phyloP scores from a whole-genome alignment of 2,888 invertebrate genomes.

The Ornithoptera priamus region DNA sequence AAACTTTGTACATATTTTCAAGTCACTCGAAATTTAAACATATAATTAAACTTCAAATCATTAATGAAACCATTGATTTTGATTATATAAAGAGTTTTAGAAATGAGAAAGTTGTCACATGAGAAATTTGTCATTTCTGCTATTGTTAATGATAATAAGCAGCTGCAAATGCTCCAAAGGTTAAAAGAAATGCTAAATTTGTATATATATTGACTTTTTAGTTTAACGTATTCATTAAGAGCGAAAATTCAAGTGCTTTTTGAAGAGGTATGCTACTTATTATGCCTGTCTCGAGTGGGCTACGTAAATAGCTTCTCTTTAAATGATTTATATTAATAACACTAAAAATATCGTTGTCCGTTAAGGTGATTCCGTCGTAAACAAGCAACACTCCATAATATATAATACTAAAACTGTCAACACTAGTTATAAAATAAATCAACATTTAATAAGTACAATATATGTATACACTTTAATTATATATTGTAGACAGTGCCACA shows the following conservation, averaged over 20 bases:
- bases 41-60: too few relatives aligned
- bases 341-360: not conserved
- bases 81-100: too few relatives aligned
- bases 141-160: too few relatives aligned
- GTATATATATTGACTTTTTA: not conserved
- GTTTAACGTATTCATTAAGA: not conserved
- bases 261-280: not conserved
- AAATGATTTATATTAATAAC: slow-evolving; percentile 6
- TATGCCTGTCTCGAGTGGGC: not conserved
- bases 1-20: too few relatives aligned
- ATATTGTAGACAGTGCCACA: too few relatives aligned
- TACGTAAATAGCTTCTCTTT: not conserved
- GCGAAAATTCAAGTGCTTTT: not conserved
- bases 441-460: too few relatives aligned
- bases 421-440: too few relatives aligned
- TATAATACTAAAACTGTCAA: not conserved
- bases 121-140: too few relatives aligned
- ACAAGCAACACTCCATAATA: not conserved
- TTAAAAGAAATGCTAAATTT: not conserved
- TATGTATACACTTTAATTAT: too few relatives aligned
- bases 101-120: too few relatives aligned
- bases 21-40: too few relatives aligned
- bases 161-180: not conserved
- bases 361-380: not conserved
- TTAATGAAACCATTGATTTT: too few relatives aligned